These are phyloP conservation scores for Schizotus pectinicornis DNA, from an alignment of 2,888 invertebrate genomes.

Conservation along the genomic window DNA sequence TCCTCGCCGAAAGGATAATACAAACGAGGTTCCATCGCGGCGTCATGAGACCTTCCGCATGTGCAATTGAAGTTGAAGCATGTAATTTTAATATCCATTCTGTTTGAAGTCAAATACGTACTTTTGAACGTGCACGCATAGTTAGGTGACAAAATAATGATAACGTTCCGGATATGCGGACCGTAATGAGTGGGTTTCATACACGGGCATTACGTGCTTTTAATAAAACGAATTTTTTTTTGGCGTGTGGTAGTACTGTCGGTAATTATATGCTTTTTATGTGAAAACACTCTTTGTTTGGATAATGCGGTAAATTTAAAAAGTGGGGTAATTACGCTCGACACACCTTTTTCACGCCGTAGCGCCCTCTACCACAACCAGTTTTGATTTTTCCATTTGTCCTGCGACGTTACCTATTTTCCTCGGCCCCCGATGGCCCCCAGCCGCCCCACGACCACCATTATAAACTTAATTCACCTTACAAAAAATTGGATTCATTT, in stretches of 20 bases:
- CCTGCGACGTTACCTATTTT: too few relatives aligned
- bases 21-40: not conserved
- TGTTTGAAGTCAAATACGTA: conserved; percentile 37
- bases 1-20: too few relatives aligned
- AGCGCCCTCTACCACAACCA: not conserved
- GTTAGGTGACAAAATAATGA: conserved; percentile 48
- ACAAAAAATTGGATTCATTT: too few relatives aligned
- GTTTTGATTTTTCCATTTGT: too few relatives aligned
- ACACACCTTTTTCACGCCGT: not conserved
- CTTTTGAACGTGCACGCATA: conserved; percentile 35
- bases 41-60: conserved; percentile 8
- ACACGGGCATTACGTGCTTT: conserved; percentile 33
- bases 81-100: conserved; percentile 22
- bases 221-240: conserved; percentile 33
- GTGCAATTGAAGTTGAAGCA: conserved; percentile 9
- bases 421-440: too few relatives aligned
- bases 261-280: conserved; percentile 18
- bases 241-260: not conserved
- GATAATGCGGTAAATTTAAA: not conserved
- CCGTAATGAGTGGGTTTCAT: conserved; percentile 34
- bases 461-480: too few relatives aligned
- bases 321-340: not conserved
- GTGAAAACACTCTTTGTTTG: conserved; percentile 6
- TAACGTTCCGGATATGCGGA: conserved; percentile 34
- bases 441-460: too few relatives aligned